Conservation (phyloP, 2,113 vertebrate species). For the Copsychus sechellarum region DNA sequence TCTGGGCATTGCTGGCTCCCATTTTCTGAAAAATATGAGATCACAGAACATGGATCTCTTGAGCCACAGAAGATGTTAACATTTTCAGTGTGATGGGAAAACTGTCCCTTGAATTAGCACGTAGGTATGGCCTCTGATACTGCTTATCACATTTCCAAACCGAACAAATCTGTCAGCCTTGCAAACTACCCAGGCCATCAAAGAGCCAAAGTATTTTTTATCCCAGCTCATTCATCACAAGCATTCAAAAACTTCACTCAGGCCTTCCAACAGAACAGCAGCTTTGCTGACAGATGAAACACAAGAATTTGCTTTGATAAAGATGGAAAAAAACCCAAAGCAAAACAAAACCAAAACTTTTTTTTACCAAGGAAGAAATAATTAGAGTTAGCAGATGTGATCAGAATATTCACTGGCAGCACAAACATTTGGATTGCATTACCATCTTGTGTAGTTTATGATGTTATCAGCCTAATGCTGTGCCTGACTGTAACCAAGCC, state of each 20-base stretch:
- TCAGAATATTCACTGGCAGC: neutral
- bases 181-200: neutral
- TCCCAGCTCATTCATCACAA: neutral
- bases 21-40: neutral
- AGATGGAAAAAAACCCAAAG: neutral
- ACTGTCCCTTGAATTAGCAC: neutral
- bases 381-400: neutral
- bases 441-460: neutral
- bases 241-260: neutral
- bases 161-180: neutral
- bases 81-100: neutral
- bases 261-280: neutral
- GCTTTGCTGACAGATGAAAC: neutral
- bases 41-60: neutral
- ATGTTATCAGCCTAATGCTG: slow-evolving; percentile 4
- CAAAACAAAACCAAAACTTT: neutral
- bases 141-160: neutral
- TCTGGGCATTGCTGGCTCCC: neutral
- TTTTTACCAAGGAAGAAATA: neutral
- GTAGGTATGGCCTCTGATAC: neutral
- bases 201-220: neutral
- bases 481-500: neutral
- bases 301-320: neutral
- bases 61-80: neutral
- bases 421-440: neutral